A percentile compares a stretch with the other conserved stretches of the same genome.
Evolutionary conservation across 2,797 vertebrate genomes (phyloP).

Genomic region (Alosa sapidissima): DNA sequence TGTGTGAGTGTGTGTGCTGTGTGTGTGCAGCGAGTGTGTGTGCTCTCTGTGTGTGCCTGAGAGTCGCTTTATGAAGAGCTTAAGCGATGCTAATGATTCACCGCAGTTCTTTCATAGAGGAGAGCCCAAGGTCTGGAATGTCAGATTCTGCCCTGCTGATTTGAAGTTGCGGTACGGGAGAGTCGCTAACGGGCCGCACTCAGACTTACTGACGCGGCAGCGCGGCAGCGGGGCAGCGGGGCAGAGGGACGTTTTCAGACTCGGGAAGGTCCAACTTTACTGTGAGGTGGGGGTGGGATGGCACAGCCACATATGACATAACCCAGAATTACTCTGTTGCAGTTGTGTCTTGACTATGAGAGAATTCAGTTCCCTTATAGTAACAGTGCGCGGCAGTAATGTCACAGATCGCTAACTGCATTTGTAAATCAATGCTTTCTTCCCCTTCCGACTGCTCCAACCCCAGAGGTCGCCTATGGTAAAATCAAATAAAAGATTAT

Average conservation of each 20-base stretch:
- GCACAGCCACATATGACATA: not conserved
- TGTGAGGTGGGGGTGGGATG: not conserved
- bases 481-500: conserved; percentile 67
- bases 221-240: not conserved
- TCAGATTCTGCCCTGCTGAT: not conserved
- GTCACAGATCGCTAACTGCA: conserved; percentile 62
- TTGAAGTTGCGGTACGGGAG: not conserved
- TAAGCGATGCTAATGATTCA: not conserved
- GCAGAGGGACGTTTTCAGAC: not conserved
- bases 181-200: not conserved
- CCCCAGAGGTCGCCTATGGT: conserved; percentile 90
- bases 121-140: not conserved
- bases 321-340: no score
- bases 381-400: not conserved
- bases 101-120: not conserved
- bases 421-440: conserved; percentile 79
- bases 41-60: not conserved
- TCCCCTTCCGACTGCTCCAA: conserved; percentile 84
- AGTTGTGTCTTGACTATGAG: not conserved
- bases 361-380: not conserved
- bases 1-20: not conserved
- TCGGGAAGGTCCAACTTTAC: not conserved
- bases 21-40: not conserved
- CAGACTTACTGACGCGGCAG: not conserved
- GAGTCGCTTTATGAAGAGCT: conserved; percentile 9